Conservation (phyloP, 2,888 invertebrate genomes). For the Resseliella maxima region DNA sequence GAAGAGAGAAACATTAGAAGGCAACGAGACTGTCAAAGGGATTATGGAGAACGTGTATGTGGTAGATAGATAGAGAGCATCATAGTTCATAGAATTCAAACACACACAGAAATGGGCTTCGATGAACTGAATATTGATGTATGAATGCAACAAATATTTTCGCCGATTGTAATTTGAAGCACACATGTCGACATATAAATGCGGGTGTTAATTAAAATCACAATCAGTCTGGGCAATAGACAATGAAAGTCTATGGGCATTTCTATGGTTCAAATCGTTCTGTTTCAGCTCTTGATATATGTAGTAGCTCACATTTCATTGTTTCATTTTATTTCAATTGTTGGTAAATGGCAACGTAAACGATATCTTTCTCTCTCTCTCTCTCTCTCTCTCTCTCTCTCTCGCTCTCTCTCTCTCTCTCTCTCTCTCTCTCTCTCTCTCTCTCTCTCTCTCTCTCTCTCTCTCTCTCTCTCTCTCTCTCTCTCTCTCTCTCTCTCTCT, state of each 20-base stretch:
- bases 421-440: too few species aligned
- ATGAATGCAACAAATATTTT: constrained; percentile 6
- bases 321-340: not conserved
- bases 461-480: not conserved
- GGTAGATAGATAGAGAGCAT: not conserved
- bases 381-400: not conserved
- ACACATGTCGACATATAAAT: not conserved
- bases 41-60: too few species aligned
- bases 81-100: not conserved
- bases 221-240: not conserved
- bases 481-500: not conserved
- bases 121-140: not conserved
- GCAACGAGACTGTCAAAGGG: too few species aligned
- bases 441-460: not conserved
- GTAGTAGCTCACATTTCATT: not conserved
- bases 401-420: too few species aligned
- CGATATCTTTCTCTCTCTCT: not conserved
- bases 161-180: not conserved
- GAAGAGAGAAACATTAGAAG: too few species aligned
- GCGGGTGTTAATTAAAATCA: constrained; percentile 54
- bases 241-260: not conserved
- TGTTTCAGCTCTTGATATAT: not conserved
- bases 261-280: not conserved
- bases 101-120: not conserved
- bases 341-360: not conserved